Evolutionary conservation across 2,888 invertebrate species (phyloP).

Genomic region (Urechis unicinctus): DNA sequence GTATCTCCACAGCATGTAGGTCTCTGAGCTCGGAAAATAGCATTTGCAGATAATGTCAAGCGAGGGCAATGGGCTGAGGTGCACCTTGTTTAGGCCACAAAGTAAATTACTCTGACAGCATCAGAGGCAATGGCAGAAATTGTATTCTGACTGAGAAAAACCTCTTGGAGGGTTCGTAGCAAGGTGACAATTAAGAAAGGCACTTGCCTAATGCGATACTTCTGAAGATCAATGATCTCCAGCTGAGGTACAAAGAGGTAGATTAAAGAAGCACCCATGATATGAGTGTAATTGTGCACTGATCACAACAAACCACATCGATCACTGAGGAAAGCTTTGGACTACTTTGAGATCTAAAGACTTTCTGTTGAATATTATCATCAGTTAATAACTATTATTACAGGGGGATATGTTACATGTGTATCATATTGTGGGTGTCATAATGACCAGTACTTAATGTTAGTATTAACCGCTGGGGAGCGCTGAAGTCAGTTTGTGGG

Average conservation of each 20-base stretch:
- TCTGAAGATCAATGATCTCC: conserved; percentile 4
- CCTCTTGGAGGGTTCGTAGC: conserved; percentile 4
- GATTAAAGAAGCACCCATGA: too few relatives aligned
- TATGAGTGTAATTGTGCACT: too few relatives aligned
- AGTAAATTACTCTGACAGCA: conserved; percentile 9
- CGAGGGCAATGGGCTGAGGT: conserved; percentile 8
- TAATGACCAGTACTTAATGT: too few relatives aligned
- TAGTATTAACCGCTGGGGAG: too few relatives aligned
- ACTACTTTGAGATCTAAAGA: too few relatives aligned
- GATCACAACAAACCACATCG: too few relatives aligned
- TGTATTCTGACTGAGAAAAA: conserved; percentile 11
- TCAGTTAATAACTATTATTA: too few relatives aligned
- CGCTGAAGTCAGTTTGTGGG: too few relatives aligned
- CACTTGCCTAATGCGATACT: conserved; percentile 6
- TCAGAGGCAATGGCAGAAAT: conserved; percentile 1
- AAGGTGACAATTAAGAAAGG: conserved; percentile 4
- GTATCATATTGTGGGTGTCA: too few relatives aligned
- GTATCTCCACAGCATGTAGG: conserved; percentile 6
- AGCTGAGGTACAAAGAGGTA: conserved; percentile 1
- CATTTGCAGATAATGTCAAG: conserved; percentile 8
- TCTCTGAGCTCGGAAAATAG: conserved; percentile 8
- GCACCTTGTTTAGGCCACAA: conserved; percentile 3
- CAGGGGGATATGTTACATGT: too few relatives aligned
- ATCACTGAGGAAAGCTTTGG: too few relatives aligned
- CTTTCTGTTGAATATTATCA: too few relatives aligned